Evolutionary conservation across 2,113 vertebrate genomes (phyloP).

Genomic region (Myrmecobius fasciatus): DNA sequence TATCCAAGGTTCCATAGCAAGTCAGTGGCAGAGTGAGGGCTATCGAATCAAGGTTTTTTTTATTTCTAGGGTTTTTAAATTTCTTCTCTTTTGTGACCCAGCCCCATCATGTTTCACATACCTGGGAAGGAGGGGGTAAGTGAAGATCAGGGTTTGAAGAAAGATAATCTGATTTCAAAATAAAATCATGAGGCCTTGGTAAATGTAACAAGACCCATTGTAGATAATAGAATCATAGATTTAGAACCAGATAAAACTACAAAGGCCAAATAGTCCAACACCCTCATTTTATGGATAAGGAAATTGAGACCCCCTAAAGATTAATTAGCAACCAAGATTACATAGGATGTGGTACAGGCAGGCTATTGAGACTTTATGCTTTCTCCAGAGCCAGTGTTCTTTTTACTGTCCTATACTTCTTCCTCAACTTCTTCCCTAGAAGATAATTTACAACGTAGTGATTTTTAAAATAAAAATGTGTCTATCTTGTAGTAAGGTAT

Average conservation of each 20-base stretch:
- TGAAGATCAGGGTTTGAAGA: neutral
- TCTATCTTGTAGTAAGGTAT: neutral
- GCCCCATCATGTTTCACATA: neutral
- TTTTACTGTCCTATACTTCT: neutral
- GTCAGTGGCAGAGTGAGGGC: neutral
- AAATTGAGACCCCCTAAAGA: neutral
- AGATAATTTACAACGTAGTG: neutral
- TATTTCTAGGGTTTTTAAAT: neutral
- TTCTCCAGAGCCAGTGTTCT: neutral
- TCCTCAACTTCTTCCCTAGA: neutral
- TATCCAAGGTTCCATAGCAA: neutral
- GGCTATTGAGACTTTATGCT: neutral
- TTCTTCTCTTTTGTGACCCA: neutral
- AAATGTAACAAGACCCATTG: neutral
- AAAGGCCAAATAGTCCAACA: neutral
- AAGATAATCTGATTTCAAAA: neutral
- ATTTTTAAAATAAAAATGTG: neutral
- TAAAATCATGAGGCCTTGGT: neutral
- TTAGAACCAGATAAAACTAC: neutral
- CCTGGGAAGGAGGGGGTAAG: neutral
- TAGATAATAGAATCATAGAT: neutral
- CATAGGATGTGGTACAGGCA: neutral
- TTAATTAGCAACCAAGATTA: neutral
- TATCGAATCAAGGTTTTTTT: neutral
- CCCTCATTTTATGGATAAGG: neutral